Conservation (phyloP, 1,140 invertebrate genomes). For the Homarus americanus region DNA sequence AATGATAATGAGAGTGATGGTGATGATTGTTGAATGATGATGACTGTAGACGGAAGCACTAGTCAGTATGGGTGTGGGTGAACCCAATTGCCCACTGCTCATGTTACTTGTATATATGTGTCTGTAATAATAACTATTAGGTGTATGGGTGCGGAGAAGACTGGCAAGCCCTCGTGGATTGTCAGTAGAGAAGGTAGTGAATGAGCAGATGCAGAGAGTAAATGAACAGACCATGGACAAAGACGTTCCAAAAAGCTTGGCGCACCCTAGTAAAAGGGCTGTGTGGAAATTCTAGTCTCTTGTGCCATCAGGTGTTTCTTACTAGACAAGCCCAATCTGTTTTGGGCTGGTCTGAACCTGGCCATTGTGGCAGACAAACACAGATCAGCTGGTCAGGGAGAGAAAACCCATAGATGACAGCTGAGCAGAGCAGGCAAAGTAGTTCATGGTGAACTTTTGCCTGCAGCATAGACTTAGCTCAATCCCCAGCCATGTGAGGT, state of each 20-base stretch:
- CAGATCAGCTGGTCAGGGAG: constrained; percentile 61
- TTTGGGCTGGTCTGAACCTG: constrained; percentile 68
- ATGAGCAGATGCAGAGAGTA: constrained; percentile 58
- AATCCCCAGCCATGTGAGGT: constrained; percentile 69
- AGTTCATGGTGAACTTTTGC: constrained; percentile 62
- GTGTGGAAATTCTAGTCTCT: constrained; percentile 73
- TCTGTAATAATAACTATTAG: constrained; percentile 71
- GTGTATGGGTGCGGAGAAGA: constrained; percentile 62
- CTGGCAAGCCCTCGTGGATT: constrained; percentile 34
- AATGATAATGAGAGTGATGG: constrained; percentile 59
- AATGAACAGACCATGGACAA: constrained; percentile 65
- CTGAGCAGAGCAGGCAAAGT: constrained; percentile 67
- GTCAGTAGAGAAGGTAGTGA: constrained; percentile 55
- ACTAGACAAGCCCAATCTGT: constrained; percentile 63
- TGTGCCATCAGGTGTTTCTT: constrained; percentile 67
- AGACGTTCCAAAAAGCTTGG: constrained; percentile 67
- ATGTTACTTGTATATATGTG: constrained; percentile 73
- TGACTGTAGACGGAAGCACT: constrained; percentile 70
- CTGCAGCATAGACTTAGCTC: constrained; percentile 69
- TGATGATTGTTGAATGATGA: constrained; percentile 66
- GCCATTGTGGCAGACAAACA: constrained; percentile 53
- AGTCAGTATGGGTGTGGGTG: constrained; percentile 68
- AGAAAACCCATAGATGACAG: constrained; percentile 54
- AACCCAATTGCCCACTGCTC: constrained; percentile 57
- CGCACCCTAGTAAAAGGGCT: constrained; percentile 71